Evolutionary conservation across 2,797 vertebrate species (phyloP).

Genomic region (Euphonia xanthogaster): DNA sequence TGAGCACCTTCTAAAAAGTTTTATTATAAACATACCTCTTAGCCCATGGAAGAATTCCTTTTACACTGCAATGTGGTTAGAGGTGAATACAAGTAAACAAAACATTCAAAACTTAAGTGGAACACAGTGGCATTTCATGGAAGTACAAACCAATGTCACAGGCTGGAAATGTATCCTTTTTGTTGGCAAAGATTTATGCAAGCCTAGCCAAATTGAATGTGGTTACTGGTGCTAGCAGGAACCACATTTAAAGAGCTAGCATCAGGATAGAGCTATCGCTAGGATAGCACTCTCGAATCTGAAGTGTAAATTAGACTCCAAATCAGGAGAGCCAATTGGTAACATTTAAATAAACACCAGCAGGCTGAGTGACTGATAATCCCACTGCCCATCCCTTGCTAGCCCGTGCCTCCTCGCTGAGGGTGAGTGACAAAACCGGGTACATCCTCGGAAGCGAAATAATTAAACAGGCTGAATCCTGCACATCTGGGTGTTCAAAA

Average conservation of each 20-base stretch:
- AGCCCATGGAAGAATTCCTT: neutral
- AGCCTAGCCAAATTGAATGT: neutral
- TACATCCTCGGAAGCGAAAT: neutral
- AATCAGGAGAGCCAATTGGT: neutral
- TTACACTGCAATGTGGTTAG: neutral
- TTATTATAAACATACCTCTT: neutral
- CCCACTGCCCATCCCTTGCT: neutral
- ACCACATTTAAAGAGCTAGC: neutral
- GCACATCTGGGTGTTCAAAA: neutral
- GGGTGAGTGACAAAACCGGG: neutral
- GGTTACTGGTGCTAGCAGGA: neutral
- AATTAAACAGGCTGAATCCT: constrained; percentile 21
- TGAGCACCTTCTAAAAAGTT: neutral
- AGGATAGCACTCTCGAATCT: neutral
- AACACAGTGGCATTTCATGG: neutral
- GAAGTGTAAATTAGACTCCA: neutral
- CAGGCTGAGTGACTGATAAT: neutral
- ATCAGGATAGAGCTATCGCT: neutral
- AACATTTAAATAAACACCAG: neutral
- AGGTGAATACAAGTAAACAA: neutral
- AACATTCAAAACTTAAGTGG: neutral
- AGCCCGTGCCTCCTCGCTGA: neutral
- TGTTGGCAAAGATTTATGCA: neutral
- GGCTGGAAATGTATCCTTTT: neutral
- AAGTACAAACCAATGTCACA: neutral